Evolutionary conservation across 2,888 invertebrate genomes (phyloP).

Genomic region (Dasypolia templi): DNA sequence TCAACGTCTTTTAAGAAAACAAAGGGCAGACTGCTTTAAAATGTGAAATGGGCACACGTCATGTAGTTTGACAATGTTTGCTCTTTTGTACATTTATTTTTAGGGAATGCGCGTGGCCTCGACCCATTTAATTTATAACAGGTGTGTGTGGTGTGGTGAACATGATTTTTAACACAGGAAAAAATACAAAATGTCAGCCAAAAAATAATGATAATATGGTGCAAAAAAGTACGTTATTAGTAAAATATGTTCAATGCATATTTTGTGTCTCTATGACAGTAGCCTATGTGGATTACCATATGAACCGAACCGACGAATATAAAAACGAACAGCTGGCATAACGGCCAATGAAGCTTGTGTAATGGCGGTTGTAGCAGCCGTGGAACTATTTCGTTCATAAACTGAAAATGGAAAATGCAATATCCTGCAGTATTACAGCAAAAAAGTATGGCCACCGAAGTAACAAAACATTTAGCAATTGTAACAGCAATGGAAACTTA

Average conservation of each 20-base stretch:
- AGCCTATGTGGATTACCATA: conserved; percentile 12
- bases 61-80: not conserved
- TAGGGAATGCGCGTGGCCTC: not conserved
- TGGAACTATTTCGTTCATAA: conserved; percentile 41
- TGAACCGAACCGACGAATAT: conserved; percentile 10
- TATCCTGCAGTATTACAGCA: conserved; percentile 16
- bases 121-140: not conserved
- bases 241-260: not conserved
- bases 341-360: conserved; percentile 9
- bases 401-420: conserved; percentile 37
- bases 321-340: conserved; percentile 38
- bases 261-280: not conserved
- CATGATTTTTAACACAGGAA: no score
- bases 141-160: no score
- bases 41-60: not conserved
- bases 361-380: conserved; percentile 11
- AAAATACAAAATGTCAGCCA: not conserved
- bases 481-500: not conserved
- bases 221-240: not conserved
- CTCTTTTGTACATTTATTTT: not conserved
- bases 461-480: not conserved
- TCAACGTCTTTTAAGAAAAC: not conserved
- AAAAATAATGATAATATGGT: not conserved
- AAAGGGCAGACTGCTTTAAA: not conserved
- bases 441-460: not conserved